Evolutionary conservation across 2,797 vertebrate species (phyloP).

Genomic region (Cephalopachus bancanus): DNA sequence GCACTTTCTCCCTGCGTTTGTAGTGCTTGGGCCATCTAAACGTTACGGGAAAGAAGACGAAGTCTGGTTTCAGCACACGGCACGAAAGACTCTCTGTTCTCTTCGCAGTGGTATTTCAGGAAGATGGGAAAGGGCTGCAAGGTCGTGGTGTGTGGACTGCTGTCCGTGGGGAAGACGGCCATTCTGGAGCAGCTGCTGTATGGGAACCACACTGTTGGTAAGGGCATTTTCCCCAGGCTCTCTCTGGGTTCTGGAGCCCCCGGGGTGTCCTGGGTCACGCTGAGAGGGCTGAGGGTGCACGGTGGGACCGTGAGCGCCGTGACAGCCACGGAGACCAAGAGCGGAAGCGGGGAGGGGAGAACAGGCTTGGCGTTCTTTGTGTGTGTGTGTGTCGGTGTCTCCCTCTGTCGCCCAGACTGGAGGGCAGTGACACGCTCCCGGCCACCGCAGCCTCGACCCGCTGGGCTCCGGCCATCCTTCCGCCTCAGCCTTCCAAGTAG

Average conservation of each 20-base stretch:
- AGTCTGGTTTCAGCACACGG: background rate
- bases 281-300: background rate
- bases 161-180: conserved; percentile 96
- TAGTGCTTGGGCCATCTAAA: no score
- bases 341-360: background rate
- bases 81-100: background rate
- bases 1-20: background rate
- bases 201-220: conserved; percentile 93
- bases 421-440: background rate
- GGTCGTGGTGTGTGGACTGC: conserved; percentile 96
- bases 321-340: background rate
- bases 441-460: no score
- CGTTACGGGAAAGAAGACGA: background rate
- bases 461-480: no score
- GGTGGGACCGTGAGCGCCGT: background rate
- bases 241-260: background rate
- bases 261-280: background rate
- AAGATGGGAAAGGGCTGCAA: conserved; percentile 96
- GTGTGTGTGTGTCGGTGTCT: background rate
- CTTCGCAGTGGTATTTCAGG: conserved; percentile 61
- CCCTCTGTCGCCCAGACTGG: background rate
- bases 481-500: no score
- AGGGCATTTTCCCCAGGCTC: conserved; percentile 79
- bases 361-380: background rate
- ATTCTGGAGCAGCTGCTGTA: conserved; percentile 97